These are phyloP conservation scores for Aradophagus sp. DNA, from an alignment of 1,140 invertebrate genomes.

Conservation along the genomic window DNA sequence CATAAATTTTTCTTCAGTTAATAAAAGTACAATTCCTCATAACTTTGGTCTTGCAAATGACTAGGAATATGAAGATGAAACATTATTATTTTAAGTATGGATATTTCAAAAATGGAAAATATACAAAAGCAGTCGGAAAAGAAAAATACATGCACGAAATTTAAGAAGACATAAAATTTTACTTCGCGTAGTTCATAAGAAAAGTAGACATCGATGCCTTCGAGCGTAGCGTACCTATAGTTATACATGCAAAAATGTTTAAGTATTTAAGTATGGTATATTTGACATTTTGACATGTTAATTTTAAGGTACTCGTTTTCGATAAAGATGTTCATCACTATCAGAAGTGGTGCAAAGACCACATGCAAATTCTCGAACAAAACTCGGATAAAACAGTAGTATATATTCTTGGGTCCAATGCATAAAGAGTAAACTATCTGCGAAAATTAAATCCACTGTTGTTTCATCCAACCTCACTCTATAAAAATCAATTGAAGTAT, in stretches of 20 bases:
- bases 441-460: slow-evolving; percentile 65
- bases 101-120: too few species aligned
- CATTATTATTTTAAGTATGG: too few species aligned
- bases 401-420: slow-evolving; percentile 71
- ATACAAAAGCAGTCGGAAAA: too few species aligned
- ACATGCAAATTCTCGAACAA: slow-evolving; percentile 69
- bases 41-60: too few species aligned
- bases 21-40: too few species aligned
- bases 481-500: slow-evolving; percentile 20
- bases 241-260: slow-evolving; percentile 1
- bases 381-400: slow-evolving; percentile 70
- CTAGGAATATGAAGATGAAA: too few species aligned
- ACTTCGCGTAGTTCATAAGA: too few species aligned
- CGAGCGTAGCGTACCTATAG: slow-evolving; percentile 4
- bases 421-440: slow-evolving; percentile 65
- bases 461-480: slow-evolving; percentile 66
- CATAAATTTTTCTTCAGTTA: too few species aligned
- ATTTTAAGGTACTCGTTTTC: slow-evolving; percentile 22
- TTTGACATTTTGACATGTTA: not conserved
- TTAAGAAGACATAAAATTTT: slow-evolving; percentile 7
- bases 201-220: too few species aligned
- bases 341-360: slow-evolving; percentile 64
- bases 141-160: slow-evolving; percentile 8
- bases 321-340: slow-evolving; percentile 31
- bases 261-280: not conserved